Evolutionary conservation across 2,113 vertebrate species (phyloP).

Genomic region (Nibea albiflora): DNA sequence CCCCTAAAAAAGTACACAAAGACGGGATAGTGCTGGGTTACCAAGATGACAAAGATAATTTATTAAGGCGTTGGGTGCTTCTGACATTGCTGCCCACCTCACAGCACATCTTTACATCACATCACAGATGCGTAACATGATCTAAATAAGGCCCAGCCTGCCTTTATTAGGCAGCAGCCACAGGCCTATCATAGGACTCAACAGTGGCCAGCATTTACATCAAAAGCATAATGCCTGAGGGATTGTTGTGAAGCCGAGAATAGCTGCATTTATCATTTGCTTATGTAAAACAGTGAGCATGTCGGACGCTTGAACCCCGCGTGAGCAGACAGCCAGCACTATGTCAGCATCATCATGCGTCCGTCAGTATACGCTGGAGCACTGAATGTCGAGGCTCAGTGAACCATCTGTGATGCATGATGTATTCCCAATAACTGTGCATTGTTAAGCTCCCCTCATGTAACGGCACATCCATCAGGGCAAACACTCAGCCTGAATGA

Average conservation of each 20-base stretch:
- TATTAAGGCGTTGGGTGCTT: neutral
- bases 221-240: slow-evolving; percentile 20
- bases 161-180: slow-evolving; percentile 31
- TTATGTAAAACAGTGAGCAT: slow-evolving; percentile 43
- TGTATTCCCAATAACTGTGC: slow-evolving; percentile 24
- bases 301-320: slow-evolving; percentile 2
- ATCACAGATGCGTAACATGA: neutral
- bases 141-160: slow-evolving; percentile 24
- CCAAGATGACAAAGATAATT: neutral
- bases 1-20: slow-evolving; percentile 1
- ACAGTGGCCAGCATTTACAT: slow-evolving; percentile 34
- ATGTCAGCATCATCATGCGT: slow-evolving; percentile 32
- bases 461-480: slow-evolving; percentile 23
- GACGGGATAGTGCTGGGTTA: neutral
- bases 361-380: slow-evolving; percentile 12
- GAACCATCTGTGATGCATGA: slow-evolving; percentile 37
- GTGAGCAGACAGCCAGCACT: slow-evolving; percentile 30
- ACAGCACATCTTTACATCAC: slow-evolving; percentile 2
- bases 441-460: slow-evolving; percentile 26
- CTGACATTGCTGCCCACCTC: slow-evolving; percentile 3
- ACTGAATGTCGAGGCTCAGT: slow-evolving; percentile 7
- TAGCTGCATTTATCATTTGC: slow-evolving; percentile 60
- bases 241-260: slow-evolving; percentile 30
- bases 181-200: neutral
- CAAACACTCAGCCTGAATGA: neutral